Base-by-base conservation (phyloP, 2,797 vertebrate genomes). In the Sebastes reedi region DNA sequence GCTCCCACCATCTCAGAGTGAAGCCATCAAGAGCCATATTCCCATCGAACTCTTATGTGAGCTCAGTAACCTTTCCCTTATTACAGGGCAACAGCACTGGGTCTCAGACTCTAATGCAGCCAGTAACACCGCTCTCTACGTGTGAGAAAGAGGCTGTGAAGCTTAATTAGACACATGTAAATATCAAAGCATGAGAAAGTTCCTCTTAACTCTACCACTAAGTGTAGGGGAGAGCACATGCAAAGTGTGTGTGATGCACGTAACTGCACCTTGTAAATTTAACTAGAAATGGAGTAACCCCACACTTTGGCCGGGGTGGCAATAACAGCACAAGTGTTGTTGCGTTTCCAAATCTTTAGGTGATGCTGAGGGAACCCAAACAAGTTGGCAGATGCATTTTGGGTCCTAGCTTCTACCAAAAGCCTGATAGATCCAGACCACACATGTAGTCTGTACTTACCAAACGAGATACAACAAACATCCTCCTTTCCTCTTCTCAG, bases 181-280 rank as follows among this genome's bases (percentile, higher is more conserved):
- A 94, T 94, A 94, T 95, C 91, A 93, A 93, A 94, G 94, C 92
- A 85, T 93, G 93, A 90, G 92, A 95, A 95, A 94, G 95, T 94
- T 89, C 71, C 90, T 89, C 91, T 93, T 93, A 86, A 93, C 91
- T 78, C 69, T 24, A 87, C 94, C 94, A 93, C 94, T 95, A 95
- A 95, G 87, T 95, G 92, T 77, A 92, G 91, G 82, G 90, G 54
- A 83, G 73, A 22, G 46, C 81, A 79, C 82, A 90, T 90, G 89
- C 77, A 83, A 90, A 88, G 89, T 84, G 87, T 90, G 92, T 60
- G 65, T 88, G 89, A 92, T 93, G 93, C 88, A 90, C 86, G 76
- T 82, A 91, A 85, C 83, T 74, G 77, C 87, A 88, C 88, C 85
- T 79, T 90, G 27, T 87, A 93, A 90, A 76, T 86, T 87, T 88